Base-by-base conservation (phyloP, 2,113 vertebrate genomes). In the Hippoglossus stenolepis region DNA sequence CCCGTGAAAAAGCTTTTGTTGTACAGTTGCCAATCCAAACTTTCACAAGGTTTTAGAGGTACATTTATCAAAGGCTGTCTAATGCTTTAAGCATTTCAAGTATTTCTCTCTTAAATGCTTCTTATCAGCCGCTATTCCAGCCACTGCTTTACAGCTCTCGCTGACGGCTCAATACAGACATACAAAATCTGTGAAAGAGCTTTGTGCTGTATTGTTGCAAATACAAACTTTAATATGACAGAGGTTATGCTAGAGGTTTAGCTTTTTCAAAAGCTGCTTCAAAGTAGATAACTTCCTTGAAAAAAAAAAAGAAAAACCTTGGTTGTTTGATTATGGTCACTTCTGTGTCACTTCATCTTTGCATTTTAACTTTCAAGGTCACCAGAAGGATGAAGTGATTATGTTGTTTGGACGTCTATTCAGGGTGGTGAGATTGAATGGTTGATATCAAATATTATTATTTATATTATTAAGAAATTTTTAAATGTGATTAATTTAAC, bases 251-350 rank as follows among this genome's bases (percentile, higher is more conserved):
- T 51, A 23, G 6, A 66, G 59, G 24, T 47, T 61, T 26, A 15
- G 13, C 49, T 71, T 72, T 72, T 53, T 43, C 18, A 49, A 66
- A 75, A 66, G 8, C 43, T 11, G 18, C 54, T 68, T 7, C 1
- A 49, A 72, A 35, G 21, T 35, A 15, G 38, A n/a, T 21, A 65
- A 28, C 2, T 14, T 38, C n/a, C 12, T 45, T 3, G 15, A 21
- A 53, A 53, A 53, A 6, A 53, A 10, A n/a, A 53, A 4, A 18
- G 4, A 51, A 2, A 56, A 68, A 53, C 14, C 31, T 68, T 67
- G 31, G 23, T 28, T 53, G 26, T 64, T 38, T 63, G 43, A 63
- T 31, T 65, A 59, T 53, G 58, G 53, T 68, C 13, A 51, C 2
- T 49, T 70, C 0, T 49, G 47, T 18, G 2, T 18, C 47, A 18